Conservation (phyloP, 2,113 vertebrate species). For the Pao palembangensis region DNA sequence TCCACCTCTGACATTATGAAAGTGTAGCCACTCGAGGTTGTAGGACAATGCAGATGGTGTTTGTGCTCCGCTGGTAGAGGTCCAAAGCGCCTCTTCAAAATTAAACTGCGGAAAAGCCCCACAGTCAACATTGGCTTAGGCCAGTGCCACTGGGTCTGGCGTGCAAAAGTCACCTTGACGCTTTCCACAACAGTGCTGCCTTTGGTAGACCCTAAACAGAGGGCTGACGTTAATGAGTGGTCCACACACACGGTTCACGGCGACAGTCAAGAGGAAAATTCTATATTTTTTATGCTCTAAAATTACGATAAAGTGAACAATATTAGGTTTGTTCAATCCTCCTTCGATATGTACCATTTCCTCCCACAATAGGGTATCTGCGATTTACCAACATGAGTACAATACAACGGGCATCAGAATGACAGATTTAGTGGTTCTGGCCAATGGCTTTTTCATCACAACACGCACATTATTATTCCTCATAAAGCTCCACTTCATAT, state of each 20-base stretch:
- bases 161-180: conserved; percentile 75
- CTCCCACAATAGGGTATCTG: conserved; percentile 41
- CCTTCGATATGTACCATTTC: conserved; percentile 29
- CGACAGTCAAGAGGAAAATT: conserved; percentile 16
- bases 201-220: conserved; percentile 63
- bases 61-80: conserved; percentile 49
- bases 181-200: conserved; percentile 53
- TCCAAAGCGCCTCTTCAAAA: conserved; percentile 63
- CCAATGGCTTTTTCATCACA: conserved; percentile 42
- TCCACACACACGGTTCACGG: conserved; percentile 45
- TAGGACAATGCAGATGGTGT: conserved; percentile 27
- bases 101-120: conserved; percentile 66
- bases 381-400: conserved; percentile 44
- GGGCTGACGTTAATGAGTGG: conserved; percentile 59
- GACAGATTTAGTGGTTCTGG: conserved; percentile 51
- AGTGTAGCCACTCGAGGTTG: conserved; percentile 30
- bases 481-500: conserved; percentile 56
- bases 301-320: conserved; percentile 35
- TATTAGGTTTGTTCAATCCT: conserved; percentile 38
- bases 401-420: conserved; percentile 38
- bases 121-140: conserved; percentile 73
- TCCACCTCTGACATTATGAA: conserved; percentile 20
- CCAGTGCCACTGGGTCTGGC: conserved; percentile 52
- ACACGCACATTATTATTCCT: conserved; percentile 43
- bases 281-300: neutral